Percentiles rank a stretch among this genome's conserved stretches.
These are phyloP conservation scores for Drosophila atroscutellata DNA, from an alignment of 2,888 invertebrate species.

Conservation along the genomic window DNA sequence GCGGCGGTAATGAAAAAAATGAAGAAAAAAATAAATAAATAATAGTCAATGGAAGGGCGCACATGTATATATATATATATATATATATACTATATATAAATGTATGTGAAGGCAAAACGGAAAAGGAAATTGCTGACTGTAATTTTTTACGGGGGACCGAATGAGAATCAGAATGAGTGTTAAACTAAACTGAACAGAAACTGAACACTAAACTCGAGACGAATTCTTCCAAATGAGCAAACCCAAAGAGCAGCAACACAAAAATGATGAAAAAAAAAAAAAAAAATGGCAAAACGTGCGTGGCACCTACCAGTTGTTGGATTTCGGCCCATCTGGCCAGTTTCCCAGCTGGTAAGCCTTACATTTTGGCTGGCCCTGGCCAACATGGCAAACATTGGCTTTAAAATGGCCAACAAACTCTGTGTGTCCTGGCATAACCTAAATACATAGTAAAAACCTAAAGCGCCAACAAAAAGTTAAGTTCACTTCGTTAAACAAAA, in stretches of 20 bases:
- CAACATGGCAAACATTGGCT: constrained; percentile 20
- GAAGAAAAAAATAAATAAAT: constrained; percentile 45
- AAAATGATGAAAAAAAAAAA: background rate
- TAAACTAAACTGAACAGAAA: constrained; percentile 23
- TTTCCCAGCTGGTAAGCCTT: constrained; percentile 29
- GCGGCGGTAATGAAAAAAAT: constrained; percentile 47
- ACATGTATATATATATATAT: background rate
- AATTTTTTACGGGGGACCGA: background rate
- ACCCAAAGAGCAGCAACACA: constrained; percentile 35
- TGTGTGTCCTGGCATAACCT: constrained; percentile 40
- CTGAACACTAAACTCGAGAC: constrained; percentile 27
- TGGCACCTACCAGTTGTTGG: constrained; percentile 22
- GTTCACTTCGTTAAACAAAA: constrained; percentile 65
- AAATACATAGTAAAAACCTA: constrained; percentile 53
- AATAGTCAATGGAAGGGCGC: constrained; percentile 33
- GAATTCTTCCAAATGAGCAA: constrained; percentile 73
- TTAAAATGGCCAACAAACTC: constrained; percentile 31
- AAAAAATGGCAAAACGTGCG: constrained; percentile 33
- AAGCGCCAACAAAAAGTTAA: constrained; percentile 60
- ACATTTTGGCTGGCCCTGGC: constrained; percentile 3
- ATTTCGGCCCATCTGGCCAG: constrained; percentile 20
- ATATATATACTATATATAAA: background rate
- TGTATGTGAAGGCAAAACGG: background rate
- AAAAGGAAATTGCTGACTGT: constrained; percentile 23
- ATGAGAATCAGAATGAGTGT: constrained; percentile 9